Conservation (phyloP, 2,113 vertebrate genomes). For the Hyaena hyaena region DNA sequence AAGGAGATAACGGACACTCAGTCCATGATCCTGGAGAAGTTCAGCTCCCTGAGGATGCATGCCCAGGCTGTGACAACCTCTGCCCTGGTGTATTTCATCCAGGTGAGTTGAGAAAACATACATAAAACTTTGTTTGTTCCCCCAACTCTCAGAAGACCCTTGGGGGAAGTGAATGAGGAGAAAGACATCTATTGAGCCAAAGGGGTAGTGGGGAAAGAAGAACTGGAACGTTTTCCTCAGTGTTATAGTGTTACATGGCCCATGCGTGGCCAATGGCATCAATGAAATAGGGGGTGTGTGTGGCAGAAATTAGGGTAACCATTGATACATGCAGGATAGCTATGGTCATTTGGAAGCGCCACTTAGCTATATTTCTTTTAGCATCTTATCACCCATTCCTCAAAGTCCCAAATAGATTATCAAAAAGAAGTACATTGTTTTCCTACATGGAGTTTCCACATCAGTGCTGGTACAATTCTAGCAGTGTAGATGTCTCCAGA, state of each 20-base stretch:
- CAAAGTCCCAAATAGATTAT: constrained; percentile 6
- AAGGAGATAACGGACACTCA: not conserved
- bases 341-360: not conserved
- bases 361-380: not conserved
- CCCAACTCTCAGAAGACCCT: not conserved
- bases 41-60: not conserved
- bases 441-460: not conserved
- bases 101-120: constrained; percentile 78
- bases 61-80: not conserved
- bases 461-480: not conserved
- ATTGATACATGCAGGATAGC: too few species aligned
- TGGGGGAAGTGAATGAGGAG: not conserved
- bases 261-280: not conserved
- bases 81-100: constrained; percentile 65
- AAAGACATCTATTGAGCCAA: not conserved
- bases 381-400: not conserved
- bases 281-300: not conserved
- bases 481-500: not conserved
- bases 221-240: not conserved
- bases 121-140: not conserved
- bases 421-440: not conserved
- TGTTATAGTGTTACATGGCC: not conserved
- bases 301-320: not conserved
- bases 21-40: constrained; percentile 36
- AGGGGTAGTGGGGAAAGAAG: not conserved